A percentile compares a stretch with the other conserved stretches of the same genome.
These are phyloP conservation scores for Meghimatium bilineatum DNA, from an alignment of 2,888 invertebrate species.

Conservation along the genomic window DNA sequence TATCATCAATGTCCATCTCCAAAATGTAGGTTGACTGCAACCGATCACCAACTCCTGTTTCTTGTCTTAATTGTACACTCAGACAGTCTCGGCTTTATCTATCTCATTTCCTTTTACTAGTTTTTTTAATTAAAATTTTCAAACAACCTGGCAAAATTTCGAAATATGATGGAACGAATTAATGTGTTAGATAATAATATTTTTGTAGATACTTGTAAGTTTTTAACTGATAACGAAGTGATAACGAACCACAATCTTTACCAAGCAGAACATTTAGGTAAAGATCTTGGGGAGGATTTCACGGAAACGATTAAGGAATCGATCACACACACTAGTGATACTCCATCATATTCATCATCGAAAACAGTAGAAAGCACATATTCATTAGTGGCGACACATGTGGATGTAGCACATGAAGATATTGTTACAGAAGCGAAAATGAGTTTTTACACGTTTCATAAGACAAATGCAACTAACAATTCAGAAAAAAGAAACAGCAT, in stretches of 20 bases:
- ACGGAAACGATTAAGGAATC: too few species aligned
- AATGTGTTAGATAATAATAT: background rate
- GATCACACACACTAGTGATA: too few species aligned
- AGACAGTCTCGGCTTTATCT: too few species aligned
- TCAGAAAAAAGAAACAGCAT: background rate
- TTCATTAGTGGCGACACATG: background rate
- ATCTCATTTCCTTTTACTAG: too few species aligned
- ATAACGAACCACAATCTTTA: too few species aligned
- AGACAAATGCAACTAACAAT: background rate
- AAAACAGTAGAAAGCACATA: background rate
- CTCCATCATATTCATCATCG: background rate
- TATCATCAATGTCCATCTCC: too few species aligned
- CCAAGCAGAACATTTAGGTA: background rate
- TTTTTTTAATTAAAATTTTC: too few species aligned
- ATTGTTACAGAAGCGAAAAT: background rate
- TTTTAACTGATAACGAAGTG: too few species aligned
- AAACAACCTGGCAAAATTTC: too few species aligned
- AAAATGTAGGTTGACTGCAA: too few species aligned
- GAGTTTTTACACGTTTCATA: slow-evolving; percentile 5
- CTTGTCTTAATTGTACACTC: too few species aligned
- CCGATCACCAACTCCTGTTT: too few species aligned
- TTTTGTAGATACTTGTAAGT: background rate
- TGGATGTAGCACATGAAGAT: background rate
- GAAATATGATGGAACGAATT: background rate
- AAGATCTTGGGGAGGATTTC: background rate